phyloP scores from a whole-genome alignment of 2,797 vertebrate genomes.

The Hafferia zeledoni region DNA sequence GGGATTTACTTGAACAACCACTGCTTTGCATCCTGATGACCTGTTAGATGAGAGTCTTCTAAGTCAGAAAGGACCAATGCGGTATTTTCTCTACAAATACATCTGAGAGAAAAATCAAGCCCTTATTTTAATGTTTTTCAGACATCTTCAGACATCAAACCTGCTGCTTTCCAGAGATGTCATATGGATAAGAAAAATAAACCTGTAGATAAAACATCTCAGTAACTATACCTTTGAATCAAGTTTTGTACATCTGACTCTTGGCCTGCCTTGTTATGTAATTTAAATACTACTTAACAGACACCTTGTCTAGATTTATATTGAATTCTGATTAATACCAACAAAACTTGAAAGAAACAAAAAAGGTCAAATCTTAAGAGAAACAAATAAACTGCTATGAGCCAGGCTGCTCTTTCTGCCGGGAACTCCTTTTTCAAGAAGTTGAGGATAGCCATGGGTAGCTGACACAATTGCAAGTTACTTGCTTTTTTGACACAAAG shows the following conservation, averaged over 20 bases:
- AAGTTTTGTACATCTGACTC: not conserved
- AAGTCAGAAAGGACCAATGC: not conserved
- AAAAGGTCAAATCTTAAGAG: not conserved
- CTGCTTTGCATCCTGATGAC: not conserved
- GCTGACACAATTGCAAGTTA: not conserved
- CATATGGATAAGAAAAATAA: not conserved
- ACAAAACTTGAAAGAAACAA: not conserved
- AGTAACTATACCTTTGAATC: fast-evolving
- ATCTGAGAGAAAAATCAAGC: not conserved
- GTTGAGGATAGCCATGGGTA: not conserved
- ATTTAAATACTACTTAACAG: not conserved
- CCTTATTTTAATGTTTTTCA: not conserved
- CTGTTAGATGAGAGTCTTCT: not conserved
- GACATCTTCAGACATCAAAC: not conserved
- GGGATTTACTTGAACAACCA: not conserved
- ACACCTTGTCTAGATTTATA: not conserved
- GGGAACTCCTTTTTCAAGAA: slow-evolving; percentile 6
- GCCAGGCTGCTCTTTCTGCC: not conserved
- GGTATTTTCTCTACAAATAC: not conserved
- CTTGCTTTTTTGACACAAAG: not conserved
- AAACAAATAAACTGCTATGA: not conserved
- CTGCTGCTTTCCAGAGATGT: not conserved
- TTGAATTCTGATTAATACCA: not conserved
- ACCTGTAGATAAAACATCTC: not conserved
- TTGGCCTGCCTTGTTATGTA: not conserved